Base-by-base conservation (phyloP, 2,113 vertebrate species). In the Periophthalmodon schlosseri region DNA sequence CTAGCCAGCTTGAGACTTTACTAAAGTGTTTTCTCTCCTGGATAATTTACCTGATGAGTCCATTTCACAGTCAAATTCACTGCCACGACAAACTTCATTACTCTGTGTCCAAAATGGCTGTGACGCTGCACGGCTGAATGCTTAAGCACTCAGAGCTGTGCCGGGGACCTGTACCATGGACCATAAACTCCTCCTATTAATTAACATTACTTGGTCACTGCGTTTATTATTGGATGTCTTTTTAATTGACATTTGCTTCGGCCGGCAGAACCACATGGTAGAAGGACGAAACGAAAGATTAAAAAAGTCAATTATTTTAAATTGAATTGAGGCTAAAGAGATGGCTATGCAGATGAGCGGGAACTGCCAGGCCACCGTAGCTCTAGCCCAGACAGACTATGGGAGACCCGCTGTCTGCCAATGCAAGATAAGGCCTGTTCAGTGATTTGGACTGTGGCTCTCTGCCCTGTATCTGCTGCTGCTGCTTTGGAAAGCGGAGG, bases 181-280 rank as follows among this genome's bases (percentile, higher is more conserved):
- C 88, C 90, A 93, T 94, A 94, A 94, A 93, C 81, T 87, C 54
- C 77, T 36, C 83, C 90, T 93, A 92, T 93, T 92, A 95, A 95
- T 94, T 94, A 93, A 91, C 83, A 87, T 88, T 78, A 81, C 84
- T 84, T 88, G 88, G 81, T 86, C 83, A 52, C 67, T 68, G 76
- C 83, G 89, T 93, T 94, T 89, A 93, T 86, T 85, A 83, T 87
- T 47, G 80, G 82, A 88, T 89, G 84, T 74, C 77, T 89, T 92
- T 94, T 92, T 89, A 91, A 93, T 89, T 78, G 84, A 84, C 79
- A 83, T 72, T 73, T 80, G 78, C 76, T 49, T 77, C 68, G 50
- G 84, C 79, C 63, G 66, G 73, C 23, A 58, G 76, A 87, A 86
- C 86, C 84, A 84, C 76, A 67, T 23, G 73, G 44, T 73, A 66